Evolutionary conservation across 2,888 invertebrate species (phyloP).

Genomic region (Branchipolynoe longqiensis): DNA sequence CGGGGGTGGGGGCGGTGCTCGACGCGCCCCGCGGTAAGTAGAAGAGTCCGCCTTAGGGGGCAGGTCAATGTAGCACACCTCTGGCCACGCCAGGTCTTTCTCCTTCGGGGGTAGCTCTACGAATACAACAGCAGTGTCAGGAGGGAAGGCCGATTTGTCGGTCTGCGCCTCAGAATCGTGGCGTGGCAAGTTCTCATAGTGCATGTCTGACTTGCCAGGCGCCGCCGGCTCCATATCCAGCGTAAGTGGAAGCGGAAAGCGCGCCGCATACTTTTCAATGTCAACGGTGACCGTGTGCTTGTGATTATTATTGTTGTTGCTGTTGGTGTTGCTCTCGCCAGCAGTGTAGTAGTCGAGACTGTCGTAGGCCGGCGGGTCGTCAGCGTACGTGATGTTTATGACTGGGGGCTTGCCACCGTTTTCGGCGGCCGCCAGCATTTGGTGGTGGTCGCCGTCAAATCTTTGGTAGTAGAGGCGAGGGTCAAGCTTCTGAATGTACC

Average conservation of each 20-base stretch:
- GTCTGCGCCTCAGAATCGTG: conserved; percentile 1
- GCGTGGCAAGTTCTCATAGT: conserved; percentile 18
- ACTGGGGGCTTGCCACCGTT: conserved; percentile 36
- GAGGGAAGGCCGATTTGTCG: conserved; percentile 33
- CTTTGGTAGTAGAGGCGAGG: conserved; percentile 41
- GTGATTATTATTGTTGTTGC: background rate
- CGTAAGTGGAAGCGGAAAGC: background rate
- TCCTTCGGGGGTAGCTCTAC: conserved; percentile 54
- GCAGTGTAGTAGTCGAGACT: conserved; percentile 26
- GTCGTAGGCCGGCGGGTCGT: conserved; percentile 59
- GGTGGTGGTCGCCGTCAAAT: background rate
- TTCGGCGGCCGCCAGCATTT: conserved; percentile 11
- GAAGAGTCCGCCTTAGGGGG: conserved; percentile 33
- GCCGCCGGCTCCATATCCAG: background rate
- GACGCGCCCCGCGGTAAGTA: background rate
- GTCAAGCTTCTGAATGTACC: conserved; percentile 56
- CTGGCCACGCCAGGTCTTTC: background rate
- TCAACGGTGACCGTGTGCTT: conserved; percentile 27
- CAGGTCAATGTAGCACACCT: conserved; percentile 40
- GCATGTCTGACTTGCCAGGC: background rate
- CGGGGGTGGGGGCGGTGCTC: background rate
- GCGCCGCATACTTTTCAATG: background rate
- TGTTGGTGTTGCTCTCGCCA: background rate
- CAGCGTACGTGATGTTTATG: conserved; percentile 51
- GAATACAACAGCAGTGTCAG: conserved; percentile 49